Evolutionary conservation across 2,113 vertebrate genomes (phyloP).

Genomic region (Tragelaphus scriptus): DNA sequence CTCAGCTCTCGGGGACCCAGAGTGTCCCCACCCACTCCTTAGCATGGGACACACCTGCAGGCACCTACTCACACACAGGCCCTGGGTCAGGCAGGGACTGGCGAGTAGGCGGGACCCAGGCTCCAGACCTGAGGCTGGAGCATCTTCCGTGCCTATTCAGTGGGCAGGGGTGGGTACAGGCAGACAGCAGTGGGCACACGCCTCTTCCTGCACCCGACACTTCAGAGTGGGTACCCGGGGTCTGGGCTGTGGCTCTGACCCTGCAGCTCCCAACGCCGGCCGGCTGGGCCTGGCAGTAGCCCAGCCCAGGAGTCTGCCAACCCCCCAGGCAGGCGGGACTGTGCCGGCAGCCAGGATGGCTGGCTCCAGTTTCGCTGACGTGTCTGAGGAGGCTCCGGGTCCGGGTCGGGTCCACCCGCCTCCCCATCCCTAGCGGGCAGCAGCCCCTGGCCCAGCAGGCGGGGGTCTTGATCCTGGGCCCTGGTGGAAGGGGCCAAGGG

Average conservation of each 20-base stretch:
- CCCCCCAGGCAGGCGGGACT: slow-evolving; percentile 59
- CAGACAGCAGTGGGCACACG: not conserved
- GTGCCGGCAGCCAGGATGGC: slow-evolving; percentile 70
- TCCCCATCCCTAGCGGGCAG: slow-evolving; percentile 20
- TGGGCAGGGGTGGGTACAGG: not conserved
- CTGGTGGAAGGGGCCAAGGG: not conserved
- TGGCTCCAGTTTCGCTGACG: slow-evolving; percentile 81
- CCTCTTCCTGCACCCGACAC: not conserved
- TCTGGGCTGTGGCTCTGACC: not conserved
- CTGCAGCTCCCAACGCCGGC: not conserved
- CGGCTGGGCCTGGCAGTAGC: slow-evolving; percentile 36
- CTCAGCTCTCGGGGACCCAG: not conserved
- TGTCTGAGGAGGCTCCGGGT: slow-evolving; percentile 63
- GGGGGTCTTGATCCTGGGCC: not conserved
- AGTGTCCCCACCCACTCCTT: not conserved
- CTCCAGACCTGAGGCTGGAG: not conserved
- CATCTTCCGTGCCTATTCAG: not conserved
- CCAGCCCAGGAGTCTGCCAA: slow-evolving; percentile 67
- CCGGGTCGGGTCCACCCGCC: not conserved
- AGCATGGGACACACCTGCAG: not conserved
- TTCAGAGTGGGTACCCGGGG: not conserved
- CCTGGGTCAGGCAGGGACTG: not conserved
- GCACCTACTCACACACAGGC: not conserved
- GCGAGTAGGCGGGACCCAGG: not conserved
- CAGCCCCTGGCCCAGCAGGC: slow-evolving; percentile 53